A percentile compares a stretch with the other conserved stretches of the same genome.
These are phyloP conservation scores for Formica exsecta DNA, from an alignment of 1,140 invertebrate genomes.

Conservation along the genomic window DNA sequence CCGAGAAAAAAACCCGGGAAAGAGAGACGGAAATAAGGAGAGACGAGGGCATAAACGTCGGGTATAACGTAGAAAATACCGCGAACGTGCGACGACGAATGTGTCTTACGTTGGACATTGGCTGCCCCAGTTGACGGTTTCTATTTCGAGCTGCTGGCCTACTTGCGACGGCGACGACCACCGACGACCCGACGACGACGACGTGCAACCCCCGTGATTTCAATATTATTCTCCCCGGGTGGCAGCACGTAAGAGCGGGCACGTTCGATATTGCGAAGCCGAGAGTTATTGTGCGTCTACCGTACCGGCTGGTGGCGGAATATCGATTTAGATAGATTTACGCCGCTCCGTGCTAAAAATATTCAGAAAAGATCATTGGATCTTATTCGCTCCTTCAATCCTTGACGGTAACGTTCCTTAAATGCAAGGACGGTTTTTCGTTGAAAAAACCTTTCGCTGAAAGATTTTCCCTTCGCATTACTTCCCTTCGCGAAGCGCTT, in stretches of 20 bases:
- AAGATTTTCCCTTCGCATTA: background rate
- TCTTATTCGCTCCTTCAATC: background rate
- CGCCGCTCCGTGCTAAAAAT: constrained; percentile 44
- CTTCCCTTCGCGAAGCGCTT: background rate
- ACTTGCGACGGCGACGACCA: constrained; percentile 66
- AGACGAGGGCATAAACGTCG: constrained; percentile 12
- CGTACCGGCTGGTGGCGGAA: background rate
- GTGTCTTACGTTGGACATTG: constrained; percentile 73
- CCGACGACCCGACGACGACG: constrained; percentile 56
- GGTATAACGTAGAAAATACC: constrained; percentile 31
- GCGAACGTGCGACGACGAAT: constrained; percentile 60
- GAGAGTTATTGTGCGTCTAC: constrained; percentile 47
- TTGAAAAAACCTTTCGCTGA: background rate
- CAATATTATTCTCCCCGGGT: constrained; percentile 73
- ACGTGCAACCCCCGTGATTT: constrained; percentile 67
- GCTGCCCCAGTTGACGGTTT: constrained; percentile 75
- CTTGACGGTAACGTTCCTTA: background rate
- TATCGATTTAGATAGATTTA: constrained; percentile 33
- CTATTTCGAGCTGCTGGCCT: constrained; percentile 75
- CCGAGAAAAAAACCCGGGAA: constrained; percentile 11
- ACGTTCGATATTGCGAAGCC: constrained; percentile 68
- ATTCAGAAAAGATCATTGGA: constrained; percentile 25
- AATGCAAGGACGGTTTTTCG: background rate
- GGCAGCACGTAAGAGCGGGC: constrained; percentile 43
- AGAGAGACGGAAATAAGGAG: constrained; percentile 36